phyloP scores from a whole-genome alignment of 2,113 vertebrate genomes.

The Melanostigma gelatinosum region DNA sequence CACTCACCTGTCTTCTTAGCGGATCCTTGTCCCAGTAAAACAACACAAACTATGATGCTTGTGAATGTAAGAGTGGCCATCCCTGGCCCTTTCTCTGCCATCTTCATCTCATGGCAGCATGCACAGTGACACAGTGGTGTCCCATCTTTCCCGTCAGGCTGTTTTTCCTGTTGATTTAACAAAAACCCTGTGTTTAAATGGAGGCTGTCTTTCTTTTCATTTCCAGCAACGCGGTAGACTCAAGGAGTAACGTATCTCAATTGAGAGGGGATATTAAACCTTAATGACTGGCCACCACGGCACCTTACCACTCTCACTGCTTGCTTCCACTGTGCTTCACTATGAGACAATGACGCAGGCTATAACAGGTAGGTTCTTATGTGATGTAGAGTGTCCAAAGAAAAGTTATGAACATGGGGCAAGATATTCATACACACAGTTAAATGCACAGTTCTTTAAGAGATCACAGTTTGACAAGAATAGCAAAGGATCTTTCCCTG shows the following conservation, averaged over 20 bases:
- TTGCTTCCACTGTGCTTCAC: slow-evolving; percentile 14
- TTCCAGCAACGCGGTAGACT: slow-evolving; percentile 30
- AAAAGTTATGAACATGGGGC: not conserved
- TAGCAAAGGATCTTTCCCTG: not conserved
- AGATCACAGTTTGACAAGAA: not conserved
- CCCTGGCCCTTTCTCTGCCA: slow-evolving; percentile 62
- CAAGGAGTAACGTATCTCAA: slow-evolving; percentile 73
- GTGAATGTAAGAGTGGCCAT: slow-evolving; percentile 69
- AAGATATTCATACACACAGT: not conserved
- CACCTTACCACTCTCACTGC: slow-evolving; percentile 69
- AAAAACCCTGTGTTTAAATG: slow-evolving; percentile 24
- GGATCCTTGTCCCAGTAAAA: slow-evolving; percentile 69
- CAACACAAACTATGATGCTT: slow-evolving; percentile 67
- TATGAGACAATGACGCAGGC: not conserved
- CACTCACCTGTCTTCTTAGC: slow-evolving; percentile 74
- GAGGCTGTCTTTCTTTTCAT: not conserved
- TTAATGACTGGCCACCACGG: slow-evolving; percentile 77
- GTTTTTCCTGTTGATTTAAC: slow-evolving; percentile 25
- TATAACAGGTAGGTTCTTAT: not conserved
- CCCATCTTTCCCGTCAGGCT: slow-evolving; percentile 55
- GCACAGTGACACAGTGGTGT: slow-evolving; percentile 42
- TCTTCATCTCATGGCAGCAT: slow-evolving; percentile 69
- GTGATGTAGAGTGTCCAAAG: not conserved
- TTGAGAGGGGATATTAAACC: slow-evolving; percentile 74
- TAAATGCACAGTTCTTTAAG: not conserved